Conservation (phyloP, 2,797 vertebrate genomes). For the Rachycentron canadum region DNA sequence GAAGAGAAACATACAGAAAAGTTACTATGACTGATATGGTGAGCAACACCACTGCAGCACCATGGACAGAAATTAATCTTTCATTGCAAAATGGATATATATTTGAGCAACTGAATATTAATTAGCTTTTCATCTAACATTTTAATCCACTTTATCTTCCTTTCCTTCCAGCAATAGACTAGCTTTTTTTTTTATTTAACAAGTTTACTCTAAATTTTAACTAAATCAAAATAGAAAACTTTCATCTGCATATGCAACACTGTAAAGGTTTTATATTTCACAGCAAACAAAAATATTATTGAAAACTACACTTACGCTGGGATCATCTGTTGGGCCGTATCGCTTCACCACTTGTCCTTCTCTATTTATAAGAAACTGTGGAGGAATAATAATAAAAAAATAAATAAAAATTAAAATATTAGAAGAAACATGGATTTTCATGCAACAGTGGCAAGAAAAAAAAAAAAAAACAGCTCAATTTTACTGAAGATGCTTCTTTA, state of each 20-base stretch:
- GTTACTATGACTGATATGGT: neutral
- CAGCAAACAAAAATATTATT: neutral
- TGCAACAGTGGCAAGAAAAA: neutral
- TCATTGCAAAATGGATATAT: neutral
- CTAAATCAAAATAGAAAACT: neutral
- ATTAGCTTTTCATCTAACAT: neutral
- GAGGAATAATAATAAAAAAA: too few species aligned
- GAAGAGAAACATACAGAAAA: constrained; percentile 26
- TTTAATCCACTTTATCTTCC: neutral
- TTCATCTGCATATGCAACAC: neutral
- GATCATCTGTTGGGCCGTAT: constrained; percentile 93
- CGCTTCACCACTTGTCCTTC: constrained; percentile 93
- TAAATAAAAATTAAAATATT: constrained; percentile 1
- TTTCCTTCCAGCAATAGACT: neutral
- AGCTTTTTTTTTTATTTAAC: too few species aligned
- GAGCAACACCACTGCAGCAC: neutral
- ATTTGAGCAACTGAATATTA: neutral
- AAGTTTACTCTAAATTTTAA: too few species aligned
- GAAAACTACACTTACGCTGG: constrained; percentile 85
- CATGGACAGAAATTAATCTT: neutral
- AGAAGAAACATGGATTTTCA: neutral
- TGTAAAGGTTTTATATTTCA: neutral
- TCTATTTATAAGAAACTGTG: constrained; percentile 93
- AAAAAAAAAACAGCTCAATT: neutral
- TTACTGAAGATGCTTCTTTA: neutral